These are phyloP conservation scores for Rattus rattus DNA, from an alignment of 2,113 vertebrate species.

Conservation along the genomic window DNA sequence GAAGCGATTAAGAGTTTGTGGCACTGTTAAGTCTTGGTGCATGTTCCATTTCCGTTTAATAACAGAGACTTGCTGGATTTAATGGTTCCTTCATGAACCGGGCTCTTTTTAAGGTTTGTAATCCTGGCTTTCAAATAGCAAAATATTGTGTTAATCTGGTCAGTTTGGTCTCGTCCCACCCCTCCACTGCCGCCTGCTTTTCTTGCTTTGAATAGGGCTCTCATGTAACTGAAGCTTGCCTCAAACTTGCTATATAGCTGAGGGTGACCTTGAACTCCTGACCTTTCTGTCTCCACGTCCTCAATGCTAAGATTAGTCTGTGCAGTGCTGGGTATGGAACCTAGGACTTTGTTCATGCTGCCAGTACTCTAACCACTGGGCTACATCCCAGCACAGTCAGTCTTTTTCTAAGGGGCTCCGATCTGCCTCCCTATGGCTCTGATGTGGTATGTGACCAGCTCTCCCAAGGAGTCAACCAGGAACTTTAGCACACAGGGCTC, in stretches of 20 bases:
- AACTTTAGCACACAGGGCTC: conserved; percentile 72
- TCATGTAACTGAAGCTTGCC: not conserved
- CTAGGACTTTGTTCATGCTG: not conserved
- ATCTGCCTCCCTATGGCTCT: conserved; percentile 68
- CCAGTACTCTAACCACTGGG: not conserved
- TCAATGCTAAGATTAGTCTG: not conserved
- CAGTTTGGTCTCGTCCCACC: not conserved
- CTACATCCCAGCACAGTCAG: not conserved
- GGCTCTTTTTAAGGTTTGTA: conserved; percentile 69
- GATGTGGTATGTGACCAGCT: conserved; percentile 57
- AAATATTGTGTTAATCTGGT: conserved; percentile 80
- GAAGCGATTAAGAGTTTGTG: conserved; percentile 28
- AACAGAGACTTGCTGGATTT: conserved; percentile 63
- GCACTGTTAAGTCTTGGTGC: not conserved
- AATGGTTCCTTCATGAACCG: conserved; percentile 67
- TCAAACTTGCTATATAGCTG: not conserved
- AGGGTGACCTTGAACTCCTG: not conserved
- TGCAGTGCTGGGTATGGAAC: not conserved
- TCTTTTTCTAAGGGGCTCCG: conserved; percentile 70
- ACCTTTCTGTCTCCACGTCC: not conserved
- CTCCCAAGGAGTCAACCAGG: conserved; percentile 78
- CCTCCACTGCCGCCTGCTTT: not conserved
- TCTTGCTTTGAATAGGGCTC: not conserved
- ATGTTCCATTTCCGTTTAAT: conserved; percentile 37
- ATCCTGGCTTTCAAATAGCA: conserved; percentile 66